Base-by-base conservation (phyloP, 1,140 invertebrate genomes). In the Cyclargus thomasi region DNA sequence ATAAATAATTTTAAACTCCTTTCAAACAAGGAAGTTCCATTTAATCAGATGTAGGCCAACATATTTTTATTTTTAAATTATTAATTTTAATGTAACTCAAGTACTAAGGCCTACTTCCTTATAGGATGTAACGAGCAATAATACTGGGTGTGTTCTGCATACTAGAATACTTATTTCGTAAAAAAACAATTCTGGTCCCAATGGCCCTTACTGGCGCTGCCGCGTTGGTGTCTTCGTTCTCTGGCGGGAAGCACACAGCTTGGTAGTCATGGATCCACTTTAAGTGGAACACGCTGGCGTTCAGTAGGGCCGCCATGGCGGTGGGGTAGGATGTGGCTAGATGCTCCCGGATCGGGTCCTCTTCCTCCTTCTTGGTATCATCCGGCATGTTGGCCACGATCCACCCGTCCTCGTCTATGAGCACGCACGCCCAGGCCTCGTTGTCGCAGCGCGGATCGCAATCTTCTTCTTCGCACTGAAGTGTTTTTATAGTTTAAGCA, bases 261-360 rank as follows among this genome's bases (percentile, higher is more conserved):
- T 90, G 86, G 64, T 90, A 90, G 55, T 90, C 86, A 29, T 90
- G 85, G 14, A 90, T 70, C 86, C 85, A 88, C 62, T 78, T 77
- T 2, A 90, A 69, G 6, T 80, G 75, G 62, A 81, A 90, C 7
- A 90, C 78, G 16, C 71, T 67, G 3, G 76, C 78, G 23, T 86
- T 78, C 3, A 88, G 74, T 3, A 90, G 70, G 1, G 82, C 79
- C 0, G 74, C 67, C 85, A 90, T 88, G 0, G 76, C 85, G 0
- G 71, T 68, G 0, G 86, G 86, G 62, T 86, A 71, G 7, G 77
- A 35, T 0, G 73, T 77, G 0, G 86, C 79, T 0, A 89, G 72
- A 62, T 89, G 86, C 23, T 80, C 73, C 3, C 77, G 67, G 0
- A 78, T 57, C 1, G 69, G 70, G 18, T 80, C 74, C 14, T 66